Base-by-base conservation (phyloP, 2,888 invertebrate species). In the Pyrgus malvae region DNA sequence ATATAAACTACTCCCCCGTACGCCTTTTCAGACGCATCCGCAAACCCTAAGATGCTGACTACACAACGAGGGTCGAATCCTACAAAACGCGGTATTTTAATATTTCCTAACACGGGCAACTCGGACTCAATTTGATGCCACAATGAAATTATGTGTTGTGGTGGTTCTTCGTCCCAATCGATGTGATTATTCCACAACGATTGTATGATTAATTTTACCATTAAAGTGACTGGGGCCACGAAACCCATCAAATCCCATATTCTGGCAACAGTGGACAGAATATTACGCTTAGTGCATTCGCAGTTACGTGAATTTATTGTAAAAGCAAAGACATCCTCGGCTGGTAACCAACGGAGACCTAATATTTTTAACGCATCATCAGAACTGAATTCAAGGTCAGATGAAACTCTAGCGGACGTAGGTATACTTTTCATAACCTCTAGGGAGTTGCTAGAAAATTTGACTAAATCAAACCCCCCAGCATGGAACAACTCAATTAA, bases 321-420 rank as follows among this genome's bases (percentile, higher is more conserved):
- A 31, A 54, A 54, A 7, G 46, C 27, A 27, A 54, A 54, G 0
- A 11, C 25, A 14, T 54, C 46, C 8, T 46, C 40, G 2, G 23
- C 14, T 16, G 38, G 40, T 16, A 31, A 3, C 46, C 54, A 54
- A 31, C 38, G 46, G 3, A 46, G n/a, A 6, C 54, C 54, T 46
- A 54, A 54, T 54, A 46, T 48, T 48, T 54, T 54, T 40, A 40
- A 11, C n/a, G 29, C 16, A 16, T 29, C 31, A 12, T 23, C 41
- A n/a, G 31, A 7, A 11, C 38, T 40, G 11, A 21, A 19, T 7
- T 40, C 38, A 3, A 40, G 6, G 2, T 40, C 38, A 8, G 21
- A 6, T 11, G 38, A 7, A 17, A 17, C 38, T 3, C 54, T 38
- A 46, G 37, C 17, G 0, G 9, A 38, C 0, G 29, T 4, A 1